A percentile compares a stretch with the other conserved stretches of the same genome.
Conservation (phyloP, 2,797 vertebrate species). For the Aldrovandia affinis region DNA sequence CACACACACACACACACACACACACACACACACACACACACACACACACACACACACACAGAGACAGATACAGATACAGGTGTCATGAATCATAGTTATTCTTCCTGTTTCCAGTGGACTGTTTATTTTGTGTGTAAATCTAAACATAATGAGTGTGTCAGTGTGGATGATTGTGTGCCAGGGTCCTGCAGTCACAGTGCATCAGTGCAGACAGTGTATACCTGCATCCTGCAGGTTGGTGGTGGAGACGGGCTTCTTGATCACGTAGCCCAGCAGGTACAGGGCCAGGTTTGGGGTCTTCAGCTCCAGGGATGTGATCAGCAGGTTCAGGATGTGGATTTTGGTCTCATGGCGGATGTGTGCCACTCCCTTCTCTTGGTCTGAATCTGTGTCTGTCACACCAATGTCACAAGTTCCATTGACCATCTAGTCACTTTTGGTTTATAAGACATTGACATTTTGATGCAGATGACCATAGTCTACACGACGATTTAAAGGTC, state of each 20-base stretch:
- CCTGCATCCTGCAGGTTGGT: constrained; percentile 97
- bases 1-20: not conserved
- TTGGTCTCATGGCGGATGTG: constrained; percentile 89
- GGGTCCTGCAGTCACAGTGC: not conserved
- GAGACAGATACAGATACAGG: too few relatives aligned
- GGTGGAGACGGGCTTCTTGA: constrained; percentile 92
- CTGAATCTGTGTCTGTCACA: constrained; percentile 70
- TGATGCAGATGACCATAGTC: too few relatives aligned
- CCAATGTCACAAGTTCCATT: not conserved
- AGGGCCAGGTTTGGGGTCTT: constrained; percentile 90
- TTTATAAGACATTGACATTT: too few relatives aligned
- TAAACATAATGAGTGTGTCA: not conserved
- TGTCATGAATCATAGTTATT: not conserved
- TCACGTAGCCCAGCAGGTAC: constrained; percentile 92
- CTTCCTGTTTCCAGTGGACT: not conserved
- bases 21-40: not conserved
- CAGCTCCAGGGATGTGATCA: constrained; percentile 93
- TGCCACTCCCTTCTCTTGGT: constrained; percentile 78
- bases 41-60: too few relatives aligned
- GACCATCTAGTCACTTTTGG: not conserved
- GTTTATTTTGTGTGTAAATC: too few relatives aligned
- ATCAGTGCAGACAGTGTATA: constrained; percentile 48
- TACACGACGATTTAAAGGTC: too few relatives aligned
- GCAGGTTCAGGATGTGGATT: constrained; percentile 94
- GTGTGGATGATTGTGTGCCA: not conserved